Conservation (phyloP, 2,888 invertebrate genomes). For the Nomada flava region DNA sequence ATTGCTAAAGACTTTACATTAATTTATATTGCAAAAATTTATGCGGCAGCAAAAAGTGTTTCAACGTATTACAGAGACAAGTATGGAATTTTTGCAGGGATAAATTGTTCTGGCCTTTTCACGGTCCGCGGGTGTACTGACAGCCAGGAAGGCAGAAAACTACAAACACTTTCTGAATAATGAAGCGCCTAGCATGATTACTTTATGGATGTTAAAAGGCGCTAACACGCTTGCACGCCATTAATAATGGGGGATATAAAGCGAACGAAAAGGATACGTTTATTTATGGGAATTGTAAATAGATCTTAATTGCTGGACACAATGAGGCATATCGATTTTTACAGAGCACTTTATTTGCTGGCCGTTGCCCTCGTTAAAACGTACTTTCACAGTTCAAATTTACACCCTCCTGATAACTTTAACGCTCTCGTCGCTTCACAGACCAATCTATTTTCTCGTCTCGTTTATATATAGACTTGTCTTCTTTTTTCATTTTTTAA, state of each 20-base stretch:
- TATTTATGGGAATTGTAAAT: slow-evolving; percentile 13
- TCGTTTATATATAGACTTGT: not conserved
- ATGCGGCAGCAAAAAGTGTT: no score
- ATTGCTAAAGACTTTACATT: not conserved
- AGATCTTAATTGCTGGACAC: not conserved
- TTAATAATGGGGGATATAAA: slow-evolving; percentile 15
- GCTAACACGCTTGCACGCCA: slow-evolving; percentile 49
- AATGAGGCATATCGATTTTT: slow-evolving; percentile 25
- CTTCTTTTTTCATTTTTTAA: slow-evolving; percentile 6
- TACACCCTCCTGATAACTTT: not conserved
- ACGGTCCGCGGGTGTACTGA: slow-evolving; percentile 51
- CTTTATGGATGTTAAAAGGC: slow-evolving; percentile 55
- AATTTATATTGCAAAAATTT: no score
- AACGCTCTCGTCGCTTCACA: not conserved
- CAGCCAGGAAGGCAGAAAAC: slow-evolving; percentile 29
- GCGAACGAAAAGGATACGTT: slow-evolving; percentile 9
- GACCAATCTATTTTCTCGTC: not conserved
- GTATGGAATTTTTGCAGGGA: not conserved
- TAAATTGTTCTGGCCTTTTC: slow-evolving; percentile 42
- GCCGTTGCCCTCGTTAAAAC: not conserved
- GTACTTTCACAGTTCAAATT: not conserved
- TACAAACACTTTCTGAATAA: slow-evolving; percentile 56
- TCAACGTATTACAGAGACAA: not conserved
- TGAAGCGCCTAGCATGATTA: slow-evolving; percentile 60
- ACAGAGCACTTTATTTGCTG: slow-evolving; percentile 35